Evolutionary conservation across 2,888 invertebrate species (phyloP), one percentile per base, ranked within the genome.

Genomic region (Scotopteryx bipunctaria): DNA sequence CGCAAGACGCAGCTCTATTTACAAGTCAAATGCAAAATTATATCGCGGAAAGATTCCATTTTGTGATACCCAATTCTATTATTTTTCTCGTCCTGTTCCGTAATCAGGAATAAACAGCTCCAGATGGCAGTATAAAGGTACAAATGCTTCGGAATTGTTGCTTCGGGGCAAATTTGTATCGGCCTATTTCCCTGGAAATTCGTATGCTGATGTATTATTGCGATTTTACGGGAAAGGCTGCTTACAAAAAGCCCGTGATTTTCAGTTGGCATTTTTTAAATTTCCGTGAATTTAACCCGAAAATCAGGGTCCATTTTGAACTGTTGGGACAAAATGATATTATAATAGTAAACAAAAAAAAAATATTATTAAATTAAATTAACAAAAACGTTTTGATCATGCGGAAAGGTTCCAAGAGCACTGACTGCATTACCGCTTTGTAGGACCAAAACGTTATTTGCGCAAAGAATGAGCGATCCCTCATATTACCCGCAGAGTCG

Each of bases 41-140:
- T 55, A 45, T 48, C 49, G 51, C 48, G 43, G 35, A 52, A 49
- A 57, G 61, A 62, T 57, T 47, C 51, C 37, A 54, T 51, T 57
- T 51, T 41, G 51, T 41, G 61, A 61, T 61, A 55, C 47, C 33
- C 46, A 53, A 49, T 61, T 58, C 43, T 50, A 44, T 60, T 58
- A 53, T 54, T 55, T 56, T 56, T 55, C n/a, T 55, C 50, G 45
- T 41, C 45, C 45, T 41, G 42, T 38, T 55, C 40, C 41, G 50
- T 55, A 55, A 55, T 55, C 55, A 55, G 55, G 40, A 51, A 50
- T 50, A 50, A 55, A 55, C 55, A 55, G 50, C 55, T 50, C 33
- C 46, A 51, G 46, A 55, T 51, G 50, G 50, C 42, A 43, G 27
- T 55, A 44, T 43, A 46, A 45, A 50, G 50, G 50, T 51, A 55